Percentiles rank a stretch among this genome's conserved stretches.
phyloP scores from a whole-genome alignment of 1,140 invertebrate genomes.

The Papilio polyxenes region DNA sequence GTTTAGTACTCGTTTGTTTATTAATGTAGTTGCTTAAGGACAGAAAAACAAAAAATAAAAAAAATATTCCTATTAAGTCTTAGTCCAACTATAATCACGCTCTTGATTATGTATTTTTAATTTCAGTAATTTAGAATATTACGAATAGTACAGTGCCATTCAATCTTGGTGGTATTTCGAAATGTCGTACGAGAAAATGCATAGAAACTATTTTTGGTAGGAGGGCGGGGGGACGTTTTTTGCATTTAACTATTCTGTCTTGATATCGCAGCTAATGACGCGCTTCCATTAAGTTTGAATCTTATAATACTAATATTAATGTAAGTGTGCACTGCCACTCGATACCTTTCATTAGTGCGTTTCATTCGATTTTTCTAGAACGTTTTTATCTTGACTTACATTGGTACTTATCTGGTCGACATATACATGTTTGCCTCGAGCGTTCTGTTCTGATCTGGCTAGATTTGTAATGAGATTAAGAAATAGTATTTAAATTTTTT shows the following conservation, averaged over 20 bases:
- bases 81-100: too few relatives aligned
- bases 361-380: slow-evolving; percentile 1
- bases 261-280: background rate
- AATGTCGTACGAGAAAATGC: too few relatives aligned
- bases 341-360: slow-evolving; percentile 2
- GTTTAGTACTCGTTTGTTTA: background rate
- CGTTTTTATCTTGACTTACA: background rate
- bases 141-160: too few relatives aligned
- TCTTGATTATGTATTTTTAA: too few relatives aligned
- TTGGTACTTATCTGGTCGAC: background rate
- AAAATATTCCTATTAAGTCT: too few relatives aligned
- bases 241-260: background rate
- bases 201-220: background rate
- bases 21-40: background rate
- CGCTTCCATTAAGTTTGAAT: background rate
- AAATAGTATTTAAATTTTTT: background rate
- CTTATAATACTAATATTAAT: background rate
- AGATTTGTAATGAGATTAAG: background rate
- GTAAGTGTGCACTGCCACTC: background rate
- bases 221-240: background rate
- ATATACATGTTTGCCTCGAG: background rate
- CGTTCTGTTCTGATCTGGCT: background rate
- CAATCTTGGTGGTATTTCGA: too few relatives aligned
- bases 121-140: too few relatives aligned
- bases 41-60: too few relatives aligned